Percentiles rank a stretch among this genome's conserved stretches.
Conservation (phyloP, 2,888 invertebrate species). For the Caenorhabditis wallacei region DNA sequence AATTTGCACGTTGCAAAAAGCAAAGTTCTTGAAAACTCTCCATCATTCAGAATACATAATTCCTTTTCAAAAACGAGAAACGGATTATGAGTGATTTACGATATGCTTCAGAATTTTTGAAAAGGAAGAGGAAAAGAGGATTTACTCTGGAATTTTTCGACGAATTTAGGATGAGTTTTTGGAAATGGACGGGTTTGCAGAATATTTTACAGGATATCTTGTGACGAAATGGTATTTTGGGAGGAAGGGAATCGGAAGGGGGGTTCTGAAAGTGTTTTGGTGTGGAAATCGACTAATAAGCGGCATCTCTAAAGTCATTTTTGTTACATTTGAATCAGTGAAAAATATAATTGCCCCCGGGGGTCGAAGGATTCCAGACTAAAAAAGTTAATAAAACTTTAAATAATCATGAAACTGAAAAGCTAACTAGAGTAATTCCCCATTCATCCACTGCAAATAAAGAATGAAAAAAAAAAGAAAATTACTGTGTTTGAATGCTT, state of each 20-base stretch:
- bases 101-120: slow-evolving; percentile 30
- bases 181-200: slow-evolving; percentile 25
- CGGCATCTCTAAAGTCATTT: too few species aligned
- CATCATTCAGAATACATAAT: slow-evolving; percentile 23
- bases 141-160: slow-evolving; percentile 21
- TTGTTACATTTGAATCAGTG: too few species aligned
- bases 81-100: slow-evolving; percentile 42
- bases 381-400: too few species aligned
- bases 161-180: slow-evolving; percentile 11
- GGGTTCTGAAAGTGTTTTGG: background rate
- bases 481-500: too few species aligned
- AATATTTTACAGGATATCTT: background rate
- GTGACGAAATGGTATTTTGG: background rate
- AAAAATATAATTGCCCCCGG: too few species aligned
- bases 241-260: background rate
- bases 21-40: background rate
- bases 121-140: slow-evolving; percentile 1
- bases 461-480: too few species aligned
- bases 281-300: too few species aligned
- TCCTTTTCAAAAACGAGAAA: background rate
- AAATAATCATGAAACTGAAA: too few species aligned
- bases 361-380: too few species aligned
- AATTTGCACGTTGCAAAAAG: background rate
- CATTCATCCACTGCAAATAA: too few species aligned
- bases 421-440: too few species aligned